Base-by-base conservation (phyloP, 2,113 vertebrate species). In the Nerophis ophidion region DNA sequence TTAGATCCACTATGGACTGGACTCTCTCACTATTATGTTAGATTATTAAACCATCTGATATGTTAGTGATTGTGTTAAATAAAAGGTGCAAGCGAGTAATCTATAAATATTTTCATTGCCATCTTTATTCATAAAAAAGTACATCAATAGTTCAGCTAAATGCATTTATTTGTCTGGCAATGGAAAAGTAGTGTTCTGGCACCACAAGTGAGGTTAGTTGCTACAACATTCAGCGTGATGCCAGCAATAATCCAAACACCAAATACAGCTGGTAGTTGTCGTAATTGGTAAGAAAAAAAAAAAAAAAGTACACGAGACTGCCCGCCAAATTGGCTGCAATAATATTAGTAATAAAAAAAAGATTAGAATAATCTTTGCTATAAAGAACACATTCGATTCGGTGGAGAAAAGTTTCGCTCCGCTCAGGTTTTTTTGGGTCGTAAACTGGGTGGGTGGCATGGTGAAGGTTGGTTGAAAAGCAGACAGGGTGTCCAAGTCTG, bases 401-500 rank as follows among this genome's bases (percentile, higher is more conserved):
- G n/a, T 2, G 10, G 40, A 11, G 11, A 44, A 14, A 33, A n/a
- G 9, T 6, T 33, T 9, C 4, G 56, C n/a, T 53, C 14, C 49
- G 35, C 55, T 6, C 17, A 60, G 57, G 55, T 48, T 34, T 34
- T 60, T 36, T 11, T n/a, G n/a, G 53, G 40, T 64, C n/a, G 57
- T 61, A 54, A 63, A 38, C 8, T 26, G 60, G 19, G 46, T 11
- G 7, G 7, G 35, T 55, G 35, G 53, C 35, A 36, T 12, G 14
- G 26, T 34, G 14, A 40, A 16, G 34, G 15, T 55, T 50, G 14
- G 12, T 36, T 62, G 47, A 50, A 55, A 48, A 66, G 59, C 60
- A 57, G 35, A 52, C 57, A 44, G 36, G 35, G 64, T 63, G 50
- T 56, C 14, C 35, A 16, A 47, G 48, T 42, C 38, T 68, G 42